Conservation (phyloP, 30 jellyfish, hydroid and myxozoan genomes). For the Mastigias papua region DNA sequence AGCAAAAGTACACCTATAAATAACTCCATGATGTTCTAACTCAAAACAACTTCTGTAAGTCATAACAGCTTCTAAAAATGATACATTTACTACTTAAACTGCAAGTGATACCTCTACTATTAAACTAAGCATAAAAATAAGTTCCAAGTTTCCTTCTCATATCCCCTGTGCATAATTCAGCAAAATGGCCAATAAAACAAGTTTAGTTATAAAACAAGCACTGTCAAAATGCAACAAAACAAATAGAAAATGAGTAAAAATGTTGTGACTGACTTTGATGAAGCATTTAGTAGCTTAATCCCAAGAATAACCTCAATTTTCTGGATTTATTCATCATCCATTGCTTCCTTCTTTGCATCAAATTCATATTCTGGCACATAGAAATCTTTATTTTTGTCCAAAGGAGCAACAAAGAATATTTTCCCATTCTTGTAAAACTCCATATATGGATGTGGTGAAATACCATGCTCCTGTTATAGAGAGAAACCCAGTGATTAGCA, state of each 20-base stretch:
- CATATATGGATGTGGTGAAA: constrained; percentile 72
- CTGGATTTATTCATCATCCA: neutral
- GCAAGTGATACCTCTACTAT: no score
- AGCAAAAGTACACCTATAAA: no score
- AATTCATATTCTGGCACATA: constrained; percentile 66
- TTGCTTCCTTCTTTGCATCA: constrained; percentile 34
- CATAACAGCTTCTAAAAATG: no score
- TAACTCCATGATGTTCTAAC: no score
- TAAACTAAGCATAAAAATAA: no score
- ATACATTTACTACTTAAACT: no score
- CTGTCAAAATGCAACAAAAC: neutral
- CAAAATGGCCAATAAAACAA: neutral
- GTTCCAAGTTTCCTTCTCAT: no score
- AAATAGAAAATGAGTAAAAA: neutral
- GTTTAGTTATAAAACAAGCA: neutral
- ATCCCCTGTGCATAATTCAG: neutral
- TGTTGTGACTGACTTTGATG: neutral
- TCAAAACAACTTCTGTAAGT: no score
- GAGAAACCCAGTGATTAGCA: neutral
- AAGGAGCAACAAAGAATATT: constrained; percentile 69
- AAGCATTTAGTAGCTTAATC: neutral
- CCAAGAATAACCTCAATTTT: no score
- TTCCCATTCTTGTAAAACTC: constrained; percentile 66
- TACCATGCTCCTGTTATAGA: constrained; percentile 44
- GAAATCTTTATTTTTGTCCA: constrained; percentile 53